Conservation (phyloP, 2,888 invertebrate species). For the Toxonevra muliebris region DNA sequence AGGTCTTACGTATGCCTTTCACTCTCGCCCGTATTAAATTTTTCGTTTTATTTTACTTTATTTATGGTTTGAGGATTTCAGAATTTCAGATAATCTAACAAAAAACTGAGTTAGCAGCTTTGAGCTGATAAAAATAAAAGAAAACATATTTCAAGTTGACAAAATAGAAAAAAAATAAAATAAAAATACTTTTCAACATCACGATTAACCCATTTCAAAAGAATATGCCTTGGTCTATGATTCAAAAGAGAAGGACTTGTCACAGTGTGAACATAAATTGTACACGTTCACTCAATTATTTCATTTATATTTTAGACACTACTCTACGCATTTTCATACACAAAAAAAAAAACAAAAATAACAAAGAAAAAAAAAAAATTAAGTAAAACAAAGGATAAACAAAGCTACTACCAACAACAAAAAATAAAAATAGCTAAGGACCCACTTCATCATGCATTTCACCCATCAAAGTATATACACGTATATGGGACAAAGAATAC, state of each 20-base stretch:
- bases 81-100: no score
- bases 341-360: slow-evolving; percentile 7
- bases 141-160: no score
- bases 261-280: slow-evolving; percentile 30
- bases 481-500: neutral
- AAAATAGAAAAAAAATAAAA: no score
- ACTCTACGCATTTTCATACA: neutral
- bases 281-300: slow-evolving; percentile 22
- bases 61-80: no score
- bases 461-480: slow-evolving; percentile 21
- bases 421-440: slow-evolving; percentile 24
- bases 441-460: slow-evolving; percentile 40
- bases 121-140: no score
- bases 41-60: no score
- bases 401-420: slow-evolving; percentile 1
- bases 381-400: slow-evolving; percentile 16
- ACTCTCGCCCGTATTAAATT: no score
- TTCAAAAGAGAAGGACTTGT: slow-evolving; percentile 9
- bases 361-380: slow-evolving; percentile 2
- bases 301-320: slow-evolving; percentile 4
- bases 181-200: slow-evolving; percentile 21
- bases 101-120: no score
- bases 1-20: no score
- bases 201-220: slow-evolving; percentile 38
- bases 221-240: slow-evolving; percentile 12